Evolutionary conservation across 2,113 vertebrate genomes (phyloP), one percentile per base, ranked within the genome.

Genomic region (Microtus richardsoni): DNA sequence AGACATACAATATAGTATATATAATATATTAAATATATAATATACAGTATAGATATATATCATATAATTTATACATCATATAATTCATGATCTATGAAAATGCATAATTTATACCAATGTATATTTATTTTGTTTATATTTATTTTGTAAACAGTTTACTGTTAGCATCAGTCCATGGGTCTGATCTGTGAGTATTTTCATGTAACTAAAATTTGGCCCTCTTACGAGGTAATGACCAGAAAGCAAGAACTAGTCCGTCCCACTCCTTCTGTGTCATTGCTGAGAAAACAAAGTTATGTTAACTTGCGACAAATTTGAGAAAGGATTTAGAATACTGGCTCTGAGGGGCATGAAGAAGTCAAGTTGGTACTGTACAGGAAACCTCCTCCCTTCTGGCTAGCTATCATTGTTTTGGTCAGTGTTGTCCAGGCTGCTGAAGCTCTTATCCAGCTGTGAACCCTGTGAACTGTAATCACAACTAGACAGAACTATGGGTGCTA

Each of bases 91-190:
- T 33, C 36, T 79, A 54, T 36, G 21, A 52, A 21, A 52, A 36
- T 36, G 16, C 9, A 47, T 47, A 30, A 77, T 77, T 77, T 28
- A 44, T 36, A 79, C 30, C 6, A 21, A 22, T 54, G 33, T 52
- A 79, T 54, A 36, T 79, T 79, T 79, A 78, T 49, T 78, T 78
- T 17, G 26, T 73, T 24, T 44, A 79, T 84, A 24, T 91, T 41
- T 87, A 47, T 33, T 95, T 86, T 39, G 64, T 28, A 71, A 41
- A 14, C 54, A 70, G 39, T 80, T 84, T 39, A 49, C 11, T 7
- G 28, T 2, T 70, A 6, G 33, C 0, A 0, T 30, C 5, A 33
- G 47, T 12, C 22, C 26, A 2, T 24, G n/a, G 39, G 2, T 66
- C 39, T 68, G 66, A 68, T 33, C 30, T 58, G 74, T 79, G 22